phyloP scores from a whole-genome alignment of 1,140 invertebrate genomes.

The Hylaeus volcanicus region DNA sequence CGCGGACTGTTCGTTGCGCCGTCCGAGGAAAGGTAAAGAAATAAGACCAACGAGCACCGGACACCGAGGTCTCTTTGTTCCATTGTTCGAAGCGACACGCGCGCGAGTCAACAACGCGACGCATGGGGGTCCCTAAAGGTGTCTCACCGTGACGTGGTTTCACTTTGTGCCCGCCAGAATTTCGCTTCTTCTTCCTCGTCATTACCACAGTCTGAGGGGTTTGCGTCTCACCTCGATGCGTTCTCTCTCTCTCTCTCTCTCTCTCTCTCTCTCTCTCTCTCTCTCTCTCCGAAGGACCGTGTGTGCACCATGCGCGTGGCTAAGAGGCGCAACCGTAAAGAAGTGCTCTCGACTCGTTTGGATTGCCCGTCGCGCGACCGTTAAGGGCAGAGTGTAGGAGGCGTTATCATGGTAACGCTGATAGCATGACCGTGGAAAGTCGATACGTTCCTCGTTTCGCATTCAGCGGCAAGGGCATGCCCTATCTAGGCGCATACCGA shows the following conservation, averaged over 20 bases:
- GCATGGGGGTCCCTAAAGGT: slow-evolving; percentile 10
- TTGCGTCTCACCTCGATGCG: neutral
- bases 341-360: slow-evolving; percentile 34
- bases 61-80: slow-evolving; percentile 34
- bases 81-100: slow-evolving; percentile 13
- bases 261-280: too few relatives aligned
- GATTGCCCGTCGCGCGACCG: slow-evolving; percentile 20
- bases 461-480: slow-evolving; percentile 69
- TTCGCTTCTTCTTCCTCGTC: slow-evolving; percentile 49
- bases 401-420: slow-evolving; percentile 80
- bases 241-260: neutral
- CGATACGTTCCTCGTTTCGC: slow-evolving; percentile 76
- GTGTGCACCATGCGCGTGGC: slow-evolving; percentile 40
- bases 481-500: slow-evolving; percentile 56
- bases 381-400: slow-evolving; percentile 48
- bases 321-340: slow-evolving; percentile 39
- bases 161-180: slow-evolving; percentile 29
- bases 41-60: slow-evolving; percentile 2
- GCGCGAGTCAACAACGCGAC: slow-evolving; percentile 11
- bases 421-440: slow-evolving; percentile 75
- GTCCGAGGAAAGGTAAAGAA: slow-evolving; percentile 7
- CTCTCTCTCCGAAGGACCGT: neutral
- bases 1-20: slow-evolving; percentile 6
- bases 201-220: slow-evolving; percentile 24
- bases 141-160: slow-evolving; percentile 31